Percentiles rank a stretch among this genome's conserved stretches.
phyloP scores from a whole-genome alignment of 2,113 vertebrate genomes.

The Mastomys coucha region DNA sequence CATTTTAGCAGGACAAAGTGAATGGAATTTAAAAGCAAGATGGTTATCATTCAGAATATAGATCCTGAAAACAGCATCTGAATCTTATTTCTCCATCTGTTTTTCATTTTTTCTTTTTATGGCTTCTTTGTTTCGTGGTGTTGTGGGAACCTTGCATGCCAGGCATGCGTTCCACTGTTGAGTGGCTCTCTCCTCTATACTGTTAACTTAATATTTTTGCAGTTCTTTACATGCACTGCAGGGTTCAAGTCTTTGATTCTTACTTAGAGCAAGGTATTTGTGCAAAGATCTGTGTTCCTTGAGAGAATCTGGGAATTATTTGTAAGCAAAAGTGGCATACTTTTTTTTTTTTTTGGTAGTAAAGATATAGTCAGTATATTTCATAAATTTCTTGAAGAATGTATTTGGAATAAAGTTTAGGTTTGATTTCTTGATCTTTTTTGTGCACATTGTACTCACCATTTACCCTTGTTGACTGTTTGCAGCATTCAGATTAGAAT shows the following conservation, averaged over 20 bases:
- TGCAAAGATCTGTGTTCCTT: neutral
- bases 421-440: neutral
- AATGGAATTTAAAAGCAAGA: constrained; percentile 24
- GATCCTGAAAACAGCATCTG: neutral
- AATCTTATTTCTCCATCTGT: neutral
- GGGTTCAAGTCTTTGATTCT: neutral
- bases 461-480: neutral
- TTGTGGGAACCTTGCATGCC: neutral
- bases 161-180: neutral
- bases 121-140: neutral
- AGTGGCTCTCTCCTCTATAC: neutral
- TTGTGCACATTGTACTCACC: neutral
- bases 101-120: neutral
- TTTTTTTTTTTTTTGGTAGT: neutral
- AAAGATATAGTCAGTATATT: neutral
- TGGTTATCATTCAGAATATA: neutral
- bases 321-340: neutral
- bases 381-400: constrained; percentile 15
- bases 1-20: neutral
- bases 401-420: neutral
- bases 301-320: neutral
- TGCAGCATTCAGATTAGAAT: neutral
- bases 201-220: neutral
- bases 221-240: neutral
- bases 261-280: neutral